Base-by-base conservation (phyloP, 2,797 vertebrate species). In the Sebastes taczanowskii region DNA sequence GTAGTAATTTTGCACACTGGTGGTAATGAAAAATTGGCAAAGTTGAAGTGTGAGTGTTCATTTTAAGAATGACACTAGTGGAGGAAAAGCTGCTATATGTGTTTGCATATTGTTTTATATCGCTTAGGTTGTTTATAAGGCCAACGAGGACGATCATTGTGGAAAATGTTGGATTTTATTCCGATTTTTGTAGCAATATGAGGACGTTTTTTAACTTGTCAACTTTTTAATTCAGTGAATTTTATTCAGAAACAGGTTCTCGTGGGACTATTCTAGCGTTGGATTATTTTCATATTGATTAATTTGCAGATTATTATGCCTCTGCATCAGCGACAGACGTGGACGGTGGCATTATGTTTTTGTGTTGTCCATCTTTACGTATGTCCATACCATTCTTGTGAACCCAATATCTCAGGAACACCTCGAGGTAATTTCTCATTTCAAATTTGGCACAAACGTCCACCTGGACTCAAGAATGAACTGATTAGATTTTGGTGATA, bases 1-100 rank as follows among this genome's bases (percentile, higher is more conserved):
- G 35, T 72, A 55, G 79, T 80, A 32, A 91, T 86, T 25, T 93
- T 59, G 49, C 90, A 93, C 60, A 5, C 53, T 23, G 71, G 81
- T 87, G 90, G 65, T 90, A 92, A 93, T 94, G 69, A 92, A 90
- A 90, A 91, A 16, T 27, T n/a, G 75, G 81, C 34, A 59, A 70
- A 68, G 63, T 58, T 84, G 18, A 65, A 69, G 81, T 38, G 1
- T 63, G 35, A 71, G 71, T 85, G 90, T 86, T 84, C 76, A 77
- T 71, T 73, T 55, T 71, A 66, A 83, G 32, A 64, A 46, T 55
- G 42, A 46, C 65, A 11, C n/a, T 18, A 16, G 62, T 22, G n/a
- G 16, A 78, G 35, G 46, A 74, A 66, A 52, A n/a, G 63, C 78
- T 34, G 6, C 49, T 34, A 8, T 20, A 64, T 2, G 16, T 53